phyloP scores from a whole-genome alignment of 2,113 vertebrate genomes.

The Plotosus lineatus region DNA sequence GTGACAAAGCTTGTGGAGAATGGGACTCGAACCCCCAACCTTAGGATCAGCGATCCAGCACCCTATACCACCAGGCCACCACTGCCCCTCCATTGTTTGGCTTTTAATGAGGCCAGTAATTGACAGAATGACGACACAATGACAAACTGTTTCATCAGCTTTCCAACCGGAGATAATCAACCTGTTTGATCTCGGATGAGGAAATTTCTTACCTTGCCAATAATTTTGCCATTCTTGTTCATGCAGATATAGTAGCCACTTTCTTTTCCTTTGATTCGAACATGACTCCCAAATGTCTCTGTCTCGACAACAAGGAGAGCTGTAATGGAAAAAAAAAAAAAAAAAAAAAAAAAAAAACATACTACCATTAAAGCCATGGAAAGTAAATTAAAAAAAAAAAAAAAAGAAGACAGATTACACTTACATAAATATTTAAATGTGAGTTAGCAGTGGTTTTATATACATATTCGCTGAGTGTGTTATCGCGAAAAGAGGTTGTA shows the following conservation, averaged over 20 bases:
- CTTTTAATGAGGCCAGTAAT: slow-evolving; percentile 63
- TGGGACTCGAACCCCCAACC: too few species aligned
- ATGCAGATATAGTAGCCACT: slow-evolving; percentile 82
- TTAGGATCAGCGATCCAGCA: too few species aligned
- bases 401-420: not conserved
- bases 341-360: slow-evolving; percentile 13
- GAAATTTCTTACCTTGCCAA: slow-evolving; percentile 71
- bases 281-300: slow-evolving; percentile 79
- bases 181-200: not conserved
- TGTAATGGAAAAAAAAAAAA: slow-evolving; percentile 55
- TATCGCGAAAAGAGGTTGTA: not conserved
- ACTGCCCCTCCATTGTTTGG: too few species aligned
- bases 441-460: not conserved
- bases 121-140: not conserved
- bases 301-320: slow-evolving; percentile 80
- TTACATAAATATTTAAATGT: not conserved
- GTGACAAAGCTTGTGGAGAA: too few species aligned
- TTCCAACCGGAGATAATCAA: not conserved
- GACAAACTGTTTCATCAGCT: not conserved
- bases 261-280: slow-evolving; percentile 80
- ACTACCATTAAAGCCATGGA: slow-evolving; percentile 14
- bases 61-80: too few species aligned
- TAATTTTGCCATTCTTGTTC: slow-evolving; percentile 78
- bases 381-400: not conserved
- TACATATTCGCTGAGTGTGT: not conserved